Evolutionary conservation across 2,888 invertebrate species (phyloP), one percentile per base, ranked within the genome.

Genomic region (Habrosyne pyritoides): DNA sequence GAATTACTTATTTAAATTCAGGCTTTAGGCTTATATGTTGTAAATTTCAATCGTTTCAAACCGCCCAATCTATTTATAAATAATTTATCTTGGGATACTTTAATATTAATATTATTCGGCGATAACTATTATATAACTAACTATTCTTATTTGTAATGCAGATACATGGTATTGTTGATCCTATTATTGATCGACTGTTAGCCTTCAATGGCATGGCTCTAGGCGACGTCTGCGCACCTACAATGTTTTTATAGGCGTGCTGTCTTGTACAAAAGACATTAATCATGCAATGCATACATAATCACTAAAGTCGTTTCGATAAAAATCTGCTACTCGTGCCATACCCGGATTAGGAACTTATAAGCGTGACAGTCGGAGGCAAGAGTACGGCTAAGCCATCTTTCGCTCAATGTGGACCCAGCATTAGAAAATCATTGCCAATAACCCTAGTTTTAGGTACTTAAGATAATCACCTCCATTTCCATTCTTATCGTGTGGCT

Each of bases 401-500:
- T n/a, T n/a, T n/a, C n/a, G n/a, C n/a, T n/a, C n/a, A n/a, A n/a
- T n/a, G n/a, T n/a, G n/a, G n/a, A n/a, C n/a, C n/a, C n/a, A n/a
- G n/a, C n/a, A n/a, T n/a, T n/a, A n/a, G n/a, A n/a, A n/a, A n/a
- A n/a, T n/a, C n/a, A n/a, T n/a, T n/a, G n/a, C n/a, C n/a, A n/a
- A n/a, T n/a, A n/a, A n/a, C n/a, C n/a, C n/a, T n/a, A n/a, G n/a
- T n/a, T n/a, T n/a, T n/a, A n/a, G n/a, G n/a, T n/a, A 18, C 36
- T 8, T 52, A 36, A 47, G 22, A 10, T 42, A 12, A 33, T 55
- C 65, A 89, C 93, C 93, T 81, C 90, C 90, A 83, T 92, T 92
- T 47, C 93, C 93, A 73, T 93, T 93, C 55, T 84, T 91, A 63
- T 93, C 93, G 26, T 87, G 87, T 33, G 84, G 73, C 63, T 89